These are phyloP conservation scores for Varanus komodoensis DNA, from an alignment of 2,113 vertebrate genomes.

Conservation along the genomic window DNA sequence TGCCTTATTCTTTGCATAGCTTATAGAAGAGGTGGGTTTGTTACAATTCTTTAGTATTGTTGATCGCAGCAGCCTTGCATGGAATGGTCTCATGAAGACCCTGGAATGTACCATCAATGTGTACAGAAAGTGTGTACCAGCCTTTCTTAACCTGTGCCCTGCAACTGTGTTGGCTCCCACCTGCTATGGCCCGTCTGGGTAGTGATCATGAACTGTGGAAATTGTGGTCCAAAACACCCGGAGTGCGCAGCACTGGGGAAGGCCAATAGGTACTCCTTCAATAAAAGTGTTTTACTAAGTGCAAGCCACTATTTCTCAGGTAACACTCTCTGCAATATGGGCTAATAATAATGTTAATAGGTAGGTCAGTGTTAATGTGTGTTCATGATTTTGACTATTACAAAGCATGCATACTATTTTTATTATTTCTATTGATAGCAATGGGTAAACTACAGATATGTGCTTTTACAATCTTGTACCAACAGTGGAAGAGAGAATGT, in stretches of 20 bases:
- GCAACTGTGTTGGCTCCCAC: too few relatives aligned
- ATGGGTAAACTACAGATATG: not conserved
- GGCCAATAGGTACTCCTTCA: too few relatives aligned
- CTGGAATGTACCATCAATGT: too few relatives aligned
- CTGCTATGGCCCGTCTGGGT: too few relatives aligned
- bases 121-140: not conserved
- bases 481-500: not conserved
- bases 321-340: not conserved
- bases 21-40: constrained; percentile 27
- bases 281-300: not conserved
- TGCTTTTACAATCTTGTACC: not conserved
- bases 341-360: not conserved
- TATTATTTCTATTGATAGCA: not conserved
- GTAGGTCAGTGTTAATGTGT: not conserved
- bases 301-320: not conserved
- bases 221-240: too few relatives aligned
- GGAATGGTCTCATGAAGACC: not conserved
- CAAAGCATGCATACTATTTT: not conserved
- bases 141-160: too few relatives aligned
- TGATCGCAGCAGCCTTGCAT: not conserved
- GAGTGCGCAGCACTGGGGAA: too few relatives aligned
- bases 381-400: not conserved
- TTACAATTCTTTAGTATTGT: not conserved
- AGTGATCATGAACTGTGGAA: too few relatives aligned
- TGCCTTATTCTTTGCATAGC: not conserved